Conservation (phyloP, 2,113 vertebrate genomes). For the Ceyx cyanopectus region DNA sequence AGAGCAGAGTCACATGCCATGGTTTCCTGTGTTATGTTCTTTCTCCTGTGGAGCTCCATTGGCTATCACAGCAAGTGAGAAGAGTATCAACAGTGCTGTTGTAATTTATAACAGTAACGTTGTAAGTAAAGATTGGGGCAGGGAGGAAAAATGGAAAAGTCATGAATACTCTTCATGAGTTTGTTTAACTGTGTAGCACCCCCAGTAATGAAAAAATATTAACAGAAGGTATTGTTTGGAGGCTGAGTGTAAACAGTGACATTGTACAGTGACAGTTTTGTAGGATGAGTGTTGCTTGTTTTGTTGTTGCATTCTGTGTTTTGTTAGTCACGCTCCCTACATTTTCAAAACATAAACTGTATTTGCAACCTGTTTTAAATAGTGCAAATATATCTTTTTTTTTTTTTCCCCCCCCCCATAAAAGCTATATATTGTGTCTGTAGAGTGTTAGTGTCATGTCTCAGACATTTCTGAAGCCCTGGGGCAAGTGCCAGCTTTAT, state of each 20-base stretch:
- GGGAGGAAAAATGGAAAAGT: slow-evolving; percentile 21
- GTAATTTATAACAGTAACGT: not conserved
- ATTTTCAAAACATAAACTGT: slow-evolving; percentile 24
- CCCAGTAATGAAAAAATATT: slow-evolving; percentile 62
- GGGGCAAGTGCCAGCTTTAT: slow-evolving; percentile 90
- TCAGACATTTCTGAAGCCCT: slow-evolving; percentile 71
- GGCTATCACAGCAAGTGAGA: slow-evolving; percentile 42
- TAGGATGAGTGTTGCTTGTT: slow-evolving; percentile 57
- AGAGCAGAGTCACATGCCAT: not conserved
- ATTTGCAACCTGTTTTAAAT: slow-evolving; percentile 43
- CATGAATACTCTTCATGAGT: slow-evolving; percentile 1
- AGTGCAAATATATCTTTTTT: not conserved
- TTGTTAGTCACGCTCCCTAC: not conserved
- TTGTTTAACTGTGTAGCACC: slow-evolving; percentile 53
- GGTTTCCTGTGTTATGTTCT: not conserved
- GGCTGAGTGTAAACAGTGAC: slow-evolving; percentile 29
- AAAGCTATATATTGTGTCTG: slow-evolving; percentile 16
- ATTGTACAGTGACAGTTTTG: slow-evolving; percentile 18
- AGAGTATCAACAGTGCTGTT: not conserved
- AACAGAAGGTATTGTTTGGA: slow-evolving; percentile 54
- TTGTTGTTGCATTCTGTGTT: slow-evolving; percentile 38
- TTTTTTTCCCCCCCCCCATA: not conserved
- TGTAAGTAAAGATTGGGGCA: slow-evolving; percentile 29
- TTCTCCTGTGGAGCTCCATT: not conserved
- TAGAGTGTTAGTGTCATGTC: slow-evolving; percentile 5